Conservation (phyloP, 2,888 invertebrate species). For the Mythimna albipuncta region DNA sequence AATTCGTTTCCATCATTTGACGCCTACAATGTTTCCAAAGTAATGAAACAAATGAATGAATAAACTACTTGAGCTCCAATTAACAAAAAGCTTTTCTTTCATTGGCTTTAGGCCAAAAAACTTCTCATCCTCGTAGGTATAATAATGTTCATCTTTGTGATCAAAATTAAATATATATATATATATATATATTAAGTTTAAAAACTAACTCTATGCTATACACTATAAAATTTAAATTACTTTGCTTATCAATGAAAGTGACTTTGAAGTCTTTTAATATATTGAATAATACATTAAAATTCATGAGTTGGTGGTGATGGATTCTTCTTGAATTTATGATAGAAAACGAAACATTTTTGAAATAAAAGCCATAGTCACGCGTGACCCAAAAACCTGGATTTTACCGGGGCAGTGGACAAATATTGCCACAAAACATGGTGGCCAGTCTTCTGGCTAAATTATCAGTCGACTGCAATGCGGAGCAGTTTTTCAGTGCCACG, state of each 20-base stretch:
- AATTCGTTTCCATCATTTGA: background rate
- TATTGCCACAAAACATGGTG: too few relatives aligned
- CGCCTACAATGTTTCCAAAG: slow-evolving; percentile 19
- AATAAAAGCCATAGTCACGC: background rate
- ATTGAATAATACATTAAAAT: too few relatives aligned
- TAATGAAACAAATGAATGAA: slow-evolving; percentile 20
- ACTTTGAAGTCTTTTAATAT: too few relatives aligned
- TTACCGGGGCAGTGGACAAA: too few relatives aligned
- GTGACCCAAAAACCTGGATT: too few relatives aligned
- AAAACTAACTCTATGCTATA: background rate
- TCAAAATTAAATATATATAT: background rate
- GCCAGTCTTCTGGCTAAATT: too few relatives aligned
- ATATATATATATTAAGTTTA: background rate
- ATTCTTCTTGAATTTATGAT: background rate
- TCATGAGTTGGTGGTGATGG: background rate
- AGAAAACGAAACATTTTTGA: slow-evolving; percentile 24
- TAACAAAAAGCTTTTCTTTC: slow-evolving; percentile 45
- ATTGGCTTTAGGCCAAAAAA: slow-evolving; percentile 52
- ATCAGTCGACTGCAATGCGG: too few relatives aligned
- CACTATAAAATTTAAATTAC: background rate
- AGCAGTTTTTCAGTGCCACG: too few relatives aligned
- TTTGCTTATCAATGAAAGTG: background rate
- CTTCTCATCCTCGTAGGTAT: slow-evolving; percentile 12
- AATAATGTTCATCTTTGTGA: slow-evolving; percentile 12
- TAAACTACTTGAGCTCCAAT: slow-evolving; percentile 56